Evolutionary conservation across 2,888 invertebrate genomes (phyloP), one percentile per base, ranked within the genome.

Genomic region (Leptopilina myrica): DNA sequence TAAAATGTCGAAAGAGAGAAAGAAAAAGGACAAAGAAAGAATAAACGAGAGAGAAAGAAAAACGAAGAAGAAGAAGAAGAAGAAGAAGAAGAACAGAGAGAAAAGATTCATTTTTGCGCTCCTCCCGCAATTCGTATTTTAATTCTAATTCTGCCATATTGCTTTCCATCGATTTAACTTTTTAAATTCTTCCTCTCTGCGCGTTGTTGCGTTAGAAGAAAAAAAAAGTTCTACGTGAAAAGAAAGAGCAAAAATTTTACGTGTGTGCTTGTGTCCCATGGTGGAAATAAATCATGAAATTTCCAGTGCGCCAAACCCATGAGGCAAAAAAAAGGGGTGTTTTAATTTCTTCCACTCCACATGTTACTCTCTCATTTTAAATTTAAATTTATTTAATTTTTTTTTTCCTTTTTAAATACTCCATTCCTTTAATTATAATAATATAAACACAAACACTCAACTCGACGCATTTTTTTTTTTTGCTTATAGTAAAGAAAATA

Each of bases 271-370:
- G 82, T 81, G 87, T 86, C 87, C 87, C 88, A 85, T 85, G 87
- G 86, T 84, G 88, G 86, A 85, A 85, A 89, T 89, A 87, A 88
- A 89, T 89, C 89, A 86, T 79, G 76, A 65, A 79, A 77, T 77
- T 80, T 82, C 79, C 80, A 77, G 77, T 76, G 78, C 67, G 69
- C 77, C 82, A 78, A 77, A 76, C 76, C 26, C 62, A 62, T 2
- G 11, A 14, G 62, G 43, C 46, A 46, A 46, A 46, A 46, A 46
- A 46, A 40, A 64, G 33, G 62, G 46, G 64, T 43, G 26, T 76
- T 66, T 66, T 66, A 66, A 66, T 66, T 66, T 66, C 43, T 56
- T 69, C 20, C 43, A 33, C 26, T 20, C 59, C 33, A 75, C 75
- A 56, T 26, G 8, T 49, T 75, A 20, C 53, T 59, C 40, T 59